Base-by-base conservation (phyloP, 2,888 invertebrate genomes). In the Caenorhabditis sp. region DNA sequence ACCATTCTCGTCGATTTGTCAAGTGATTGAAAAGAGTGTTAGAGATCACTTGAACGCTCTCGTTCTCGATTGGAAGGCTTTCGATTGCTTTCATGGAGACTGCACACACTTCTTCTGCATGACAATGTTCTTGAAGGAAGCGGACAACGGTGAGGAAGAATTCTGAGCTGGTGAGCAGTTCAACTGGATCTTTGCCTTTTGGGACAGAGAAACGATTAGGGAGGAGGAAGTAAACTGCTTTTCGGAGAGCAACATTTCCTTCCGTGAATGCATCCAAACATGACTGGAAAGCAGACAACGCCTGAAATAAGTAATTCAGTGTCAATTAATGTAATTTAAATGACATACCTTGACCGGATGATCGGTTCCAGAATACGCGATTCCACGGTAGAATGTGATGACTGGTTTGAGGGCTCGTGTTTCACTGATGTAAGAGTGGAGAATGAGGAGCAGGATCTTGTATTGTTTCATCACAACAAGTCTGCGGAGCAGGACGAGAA, bases 11-110 rank as follows among this genome's bases (percentile, higher is more conserved):
- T 1, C 74, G 64, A 7, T 54, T 47, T n/a, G 90, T 74, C 44
- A 88, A 68, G 26, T 89, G 89, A 28, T 82, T 90, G 84, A 90
- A 90, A 19, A 90, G 84, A 5, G 87, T 87, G 22, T 87, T 88
- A 24, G 89, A 86, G 44, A 90, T 86, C 24, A 77, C 19, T 69
- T 84, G 77, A 0, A 80, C 72, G 56, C 76, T 84, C 6, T 82
- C 77, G 35, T 86, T 84, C 0, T 82, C 86, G 5, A 73, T 80
- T 5, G 83, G 81, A 44, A 88, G 31, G 7, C 38, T 56, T 12
- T 86, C 85, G 16, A 89, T 82, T 1, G 87, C 88, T n/a, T 54
- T 80, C 61, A 85, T 80, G 10, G 87, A 86, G 24, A 88, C 80
- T 2, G 80, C 47, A n/a, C 86, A 80, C 26, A 89, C 89, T 75